These are phyloP conservation scores for Psylliodes chrysocephalus DNA, from an alignment of 2,888 invertebrate genomes.

Conservation along the genomic window DNA sequence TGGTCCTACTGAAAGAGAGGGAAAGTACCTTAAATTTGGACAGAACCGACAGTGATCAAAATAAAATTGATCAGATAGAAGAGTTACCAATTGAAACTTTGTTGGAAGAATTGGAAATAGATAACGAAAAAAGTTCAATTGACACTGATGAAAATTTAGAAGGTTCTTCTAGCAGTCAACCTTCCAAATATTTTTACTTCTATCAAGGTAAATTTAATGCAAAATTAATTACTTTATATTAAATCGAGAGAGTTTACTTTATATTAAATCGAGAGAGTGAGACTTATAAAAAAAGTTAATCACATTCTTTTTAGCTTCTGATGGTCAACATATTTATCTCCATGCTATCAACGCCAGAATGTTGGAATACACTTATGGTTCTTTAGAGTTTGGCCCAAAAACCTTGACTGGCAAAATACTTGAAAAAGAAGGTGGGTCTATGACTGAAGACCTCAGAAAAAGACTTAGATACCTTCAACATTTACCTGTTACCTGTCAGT, in stretches of 20 bases:
- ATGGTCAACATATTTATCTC: conserved; percentile 93
- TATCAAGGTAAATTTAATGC: conserved; percentile 89
- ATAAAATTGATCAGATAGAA: background rate
- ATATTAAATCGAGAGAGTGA: background rate
- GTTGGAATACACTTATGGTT: conserved; percentile 87
- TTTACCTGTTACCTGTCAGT: conserved; percentile 89
- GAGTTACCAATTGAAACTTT: conserved; percentile 3
- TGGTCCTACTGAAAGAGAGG: conserved; percentile 73
- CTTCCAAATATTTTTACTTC: conserved; percentile 76
- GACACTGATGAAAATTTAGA: conserved; percentile 13
- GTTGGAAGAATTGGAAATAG: conserved; percentile 23
- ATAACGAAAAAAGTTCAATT: background rate
- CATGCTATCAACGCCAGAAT: conserved; percentile 91
- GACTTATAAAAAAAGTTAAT: background rate
- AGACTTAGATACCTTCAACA: conserved; percentile 83
- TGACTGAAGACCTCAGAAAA: conserved; percentile 83
- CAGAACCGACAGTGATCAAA: background rate
- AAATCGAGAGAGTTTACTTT: too few species aligned
- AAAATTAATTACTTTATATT: too few species aligned
- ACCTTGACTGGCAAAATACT: conserved; percentile 80
- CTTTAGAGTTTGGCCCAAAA: conserved; percentile 80
- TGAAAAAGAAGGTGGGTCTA: conserved; percentile 88
- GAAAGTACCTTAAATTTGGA: conserved; percentile 57
- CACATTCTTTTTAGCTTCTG: conserved; percentile 75
- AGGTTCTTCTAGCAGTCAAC: conserved; percentile 9